These are phyloP conservation scores for Limnothrissa miodon DNA, from an alignment of 2,113 vertebrate species.

Conservation along the genomic window DNA sequence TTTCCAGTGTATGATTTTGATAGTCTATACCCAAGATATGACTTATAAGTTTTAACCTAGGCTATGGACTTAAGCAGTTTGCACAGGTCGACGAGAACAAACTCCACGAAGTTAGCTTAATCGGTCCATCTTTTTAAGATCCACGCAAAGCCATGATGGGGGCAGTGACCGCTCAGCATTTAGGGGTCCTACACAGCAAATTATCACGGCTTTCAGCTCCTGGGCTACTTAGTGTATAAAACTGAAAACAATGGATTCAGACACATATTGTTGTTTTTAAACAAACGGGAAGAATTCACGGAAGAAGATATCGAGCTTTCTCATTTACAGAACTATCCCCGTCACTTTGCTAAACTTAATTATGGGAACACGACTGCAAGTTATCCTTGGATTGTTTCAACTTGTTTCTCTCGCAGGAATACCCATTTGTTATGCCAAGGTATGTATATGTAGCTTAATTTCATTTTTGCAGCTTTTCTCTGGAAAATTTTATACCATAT, in stretches of 20 bases:
- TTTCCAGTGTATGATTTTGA: background rate
- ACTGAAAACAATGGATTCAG: background rate
- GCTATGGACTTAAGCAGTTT: background rate
- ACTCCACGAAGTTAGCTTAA: background rate
- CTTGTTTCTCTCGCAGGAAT: slow-evolving; percentile 76
- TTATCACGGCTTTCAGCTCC: slow-evolving; percentile 25
- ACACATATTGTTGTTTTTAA: background rate
- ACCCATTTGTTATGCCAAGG: slow-evolving; percentile 71
- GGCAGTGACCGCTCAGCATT: slow-evolving; percentile 25
- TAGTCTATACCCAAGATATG: background rate
- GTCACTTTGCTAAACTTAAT: slow-evolving; percentile 57
- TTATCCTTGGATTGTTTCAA: slow-evolving; percentile 81
- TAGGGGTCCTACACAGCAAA: slow-evolving; percentile 28
- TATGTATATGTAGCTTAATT: slow-evolving; percentile 49
- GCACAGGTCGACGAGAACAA: background rate
- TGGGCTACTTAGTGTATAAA: background rate
- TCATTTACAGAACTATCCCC: slow-evolving; percentile 45
- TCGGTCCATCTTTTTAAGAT: background rate
- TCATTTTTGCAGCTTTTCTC: background rate
- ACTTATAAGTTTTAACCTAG: background rate
- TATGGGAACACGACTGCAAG: slow-evolving; percentile 79
- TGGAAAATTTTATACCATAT: slow-evolving; percentile 33
- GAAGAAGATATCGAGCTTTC: slow-evolving; percentile 19
- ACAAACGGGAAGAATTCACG: background rate
- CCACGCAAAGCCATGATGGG: slow-evolving; percentile 35